Evolutionary conservation across 2,888 invertebrate species (phyloP), one percentile per base, ranked within the genome.

Genomic region (Odontomyia ornata): DNA sequence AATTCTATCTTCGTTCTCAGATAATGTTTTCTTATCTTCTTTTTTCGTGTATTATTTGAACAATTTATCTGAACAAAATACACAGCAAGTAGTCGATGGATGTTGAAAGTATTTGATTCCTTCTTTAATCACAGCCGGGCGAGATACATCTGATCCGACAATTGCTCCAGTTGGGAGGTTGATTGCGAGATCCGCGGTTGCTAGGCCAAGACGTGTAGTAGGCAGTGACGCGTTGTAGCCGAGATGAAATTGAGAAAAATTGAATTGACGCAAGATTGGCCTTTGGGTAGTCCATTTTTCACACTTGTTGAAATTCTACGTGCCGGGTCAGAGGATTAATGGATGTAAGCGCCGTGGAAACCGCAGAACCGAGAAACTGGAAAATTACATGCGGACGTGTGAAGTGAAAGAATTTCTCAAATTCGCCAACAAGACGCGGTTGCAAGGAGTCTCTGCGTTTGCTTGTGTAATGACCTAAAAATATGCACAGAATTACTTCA

Each of bases 241-340:
- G 60, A 27, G 64, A 28, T 64, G 64, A n/a, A 30, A 64, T 64
- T 30, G 64, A 64, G 30, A 30, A 64, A 64, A 64, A 64, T 64
- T 30, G n/a, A 28, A 64, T 64, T 64, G 64, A 64, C 64, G 64
- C 64, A 64, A 64, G 30, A 64, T 64, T 64, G 64, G 64, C 64
- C 64, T 64, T 64, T 64, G n/a, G 28, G 21, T 30, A 72, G 28
- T 72, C 72, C 56, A 56, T 52, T 72, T 56, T 72, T 72, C 72
- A 72, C 72, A 72, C 56, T 72, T 72, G 56, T 72, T 72, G 28
- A 56, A 30, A 18, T 52, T 28, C n/a, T 28, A 72, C 72, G 72
- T 72, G 72, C 72, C 28, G 72, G 72, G 52, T 72, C 28, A 30
- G 13, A 46, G 56, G 72, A 11, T 56, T 72, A 72, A 72, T 72